These are phyloP conservation scores for Phoxinus phoxinus DNA, from an alignment of 2,113 vertebrate species.

Conservation along the genomic window DNA sequence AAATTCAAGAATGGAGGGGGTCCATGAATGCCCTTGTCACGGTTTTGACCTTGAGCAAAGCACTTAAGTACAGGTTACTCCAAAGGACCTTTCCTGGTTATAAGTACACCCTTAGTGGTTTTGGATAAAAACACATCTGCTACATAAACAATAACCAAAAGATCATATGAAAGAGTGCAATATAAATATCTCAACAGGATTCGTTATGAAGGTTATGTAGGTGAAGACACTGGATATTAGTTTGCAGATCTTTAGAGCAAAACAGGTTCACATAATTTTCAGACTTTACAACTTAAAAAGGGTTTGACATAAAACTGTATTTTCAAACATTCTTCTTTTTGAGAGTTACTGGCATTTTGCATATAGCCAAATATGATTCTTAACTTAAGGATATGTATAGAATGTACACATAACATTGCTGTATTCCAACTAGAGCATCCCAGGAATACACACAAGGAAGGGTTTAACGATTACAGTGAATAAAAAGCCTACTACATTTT, in stretches of 20 bases:
- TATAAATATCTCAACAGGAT: neutral
- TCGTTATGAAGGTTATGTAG: neutral
- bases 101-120: neutral
- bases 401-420: neutral
- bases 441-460: neutral
- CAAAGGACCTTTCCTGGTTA: neutral
- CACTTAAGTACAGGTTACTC: neutral
- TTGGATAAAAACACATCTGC: neutral
- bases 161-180: neutral
- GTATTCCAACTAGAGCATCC: neutral
- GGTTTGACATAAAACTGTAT: neutral
- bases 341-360: neutral
- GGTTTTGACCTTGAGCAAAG: slow-evolving; percentile 2
- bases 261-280: neutral
- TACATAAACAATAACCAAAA: neutral
- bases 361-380: slow-evolving; percentile 7
- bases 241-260: neutral
- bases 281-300: neutral
- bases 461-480: neutral
- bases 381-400: neutral
- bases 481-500: slow-evolving; percentile 17
- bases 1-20: neutral
- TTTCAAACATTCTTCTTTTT: neutral
- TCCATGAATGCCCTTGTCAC: neutral
- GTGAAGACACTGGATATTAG: neutral